Percentiles rank a stretch among this genome's conserved stretches.
Evolutionary conservation across 2,797 vertebrate species (phyloP).

Genomic region (Tachyglossus aculeatus): DNA sequence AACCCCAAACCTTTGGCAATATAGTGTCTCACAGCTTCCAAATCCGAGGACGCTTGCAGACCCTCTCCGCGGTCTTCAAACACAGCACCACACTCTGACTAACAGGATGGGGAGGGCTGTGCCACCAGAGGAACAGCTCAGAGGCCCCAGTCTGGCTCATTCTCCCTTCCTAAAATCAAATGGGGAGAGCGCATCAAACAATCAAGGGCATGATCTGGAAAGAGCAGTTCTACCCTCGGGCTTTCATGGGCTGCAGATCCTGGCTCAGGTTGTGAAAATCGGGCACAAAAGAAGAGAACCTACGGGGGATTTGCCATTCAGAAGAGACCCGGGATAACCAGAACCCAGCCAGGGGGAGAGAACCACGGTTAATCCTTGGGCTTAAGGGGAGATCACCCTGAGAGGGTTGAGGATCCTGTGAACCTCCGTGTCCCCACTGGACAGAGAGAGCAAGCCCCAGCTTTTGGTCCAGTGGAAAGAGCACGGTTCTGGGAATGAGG

Average conservation of each 20-base stretch:
- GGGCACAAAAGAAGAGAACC: background rate
- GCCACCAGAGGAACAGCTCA: background rate
- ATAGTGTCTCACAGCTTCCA: constrained; percentile 9
- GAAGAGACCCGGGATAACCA: background rate
- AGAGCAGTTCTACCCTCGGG: background rate
- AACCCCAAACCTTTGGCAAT: constrained; percentile 55
- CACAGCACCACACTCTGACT: background rate
- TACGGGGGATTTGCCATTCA: background rate
- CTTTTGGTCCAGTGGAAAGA: too few relatives aligned
- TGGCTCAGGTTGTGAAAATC: background rate
- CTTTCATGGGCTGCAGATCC: background rate
- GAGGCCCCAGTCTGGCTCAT: background rate
- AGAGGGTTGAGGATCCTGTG: too few relatives aligned
- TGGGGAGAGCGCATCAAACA: background rate
- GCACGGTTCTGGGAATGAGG: too few relatives aligned
- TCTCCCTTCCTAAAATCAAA: background rate
- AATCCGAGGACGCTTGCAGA: background rate
- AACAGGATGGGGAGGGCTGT: too few relatives aligned
- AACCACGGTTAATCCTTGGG: background rate
- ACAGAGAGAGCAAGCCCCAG: too few relatives aligned
- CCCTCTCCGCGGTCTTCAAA: constrained; percentile 27
- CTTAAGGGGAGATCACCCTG: background rate
- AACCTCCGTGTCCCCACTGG: too few relatives aligned
- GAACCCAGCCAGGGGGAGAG: background rate
- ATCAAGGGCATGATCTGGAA: background rate